Evolutionary conservation across 2,113 vertebrate species (phyloP).

Genomic region (Limnothrissa miodon): DNA sequence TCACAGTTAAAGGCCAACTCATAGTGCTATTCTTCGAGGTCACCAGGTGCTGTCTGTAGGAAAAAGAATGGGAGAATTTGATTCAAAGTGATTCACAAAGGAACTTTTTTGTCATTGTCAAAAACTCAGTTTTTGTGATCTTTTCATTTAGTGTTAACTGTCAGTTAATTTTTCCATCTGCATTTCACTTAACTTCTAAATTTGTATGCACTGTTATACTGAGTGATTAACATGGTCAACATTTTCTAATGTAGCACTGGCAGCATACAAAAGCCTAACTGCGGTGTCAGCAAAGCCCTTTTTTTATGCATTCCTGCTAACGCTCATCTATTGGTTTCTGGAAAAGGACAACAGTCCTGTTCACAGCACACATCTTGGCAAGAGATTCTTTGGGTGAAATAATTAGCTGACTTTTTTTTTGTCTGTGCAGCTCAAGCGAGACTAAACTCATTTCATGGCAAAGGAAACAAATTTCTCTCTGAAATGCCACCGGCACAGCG

Average conservation of each 20-base stretch:
- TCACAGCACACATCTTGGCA: conserved; percentile 15
- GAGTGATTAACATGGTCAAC: neutral
- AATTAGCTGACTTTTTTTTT: conserved; percentile 52
- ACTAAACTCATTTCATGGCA: conserved; percentile 56
- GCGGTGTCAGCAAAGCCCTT: neutral
- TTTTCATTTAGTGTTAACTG: too few species aligned
- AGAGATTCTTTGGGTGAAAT: conserved; percentile 44
- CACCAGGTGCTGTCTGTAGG: too few species aligned
- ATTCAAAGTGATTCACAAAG: too few species aligned
- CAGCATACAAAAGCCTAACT: neutral
- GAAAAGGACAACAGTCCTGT: conserved; percentile 19
- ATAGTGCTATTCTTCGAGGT: too few species aligned
- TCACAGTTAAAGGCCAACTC: too few species aligned
- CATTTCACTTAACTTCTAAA: too few species aligned
- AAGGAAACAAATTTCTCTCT: conserved; percentile 50
- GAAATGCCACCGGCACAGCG: conserved; percentile 53
- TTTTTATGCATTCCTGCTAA: neutral
- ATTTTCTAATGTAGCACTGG: neutral
- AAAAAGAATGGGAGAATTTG: too few species aligned
- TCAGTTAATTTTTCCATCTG: too few species aligned
- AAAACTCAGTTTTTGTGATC: too few species aligned
- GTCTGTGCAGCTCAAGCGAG: conserved; percentile 46
- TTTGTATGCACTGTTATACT: too few species aligned
- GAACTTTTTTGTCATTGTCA: too few species aligned
- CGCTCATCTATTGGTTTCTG: neutral